Conservation (phyloP, 2,113 vertebrate genomes). For the Cryptoleucopteryx plumbea region DNA sequence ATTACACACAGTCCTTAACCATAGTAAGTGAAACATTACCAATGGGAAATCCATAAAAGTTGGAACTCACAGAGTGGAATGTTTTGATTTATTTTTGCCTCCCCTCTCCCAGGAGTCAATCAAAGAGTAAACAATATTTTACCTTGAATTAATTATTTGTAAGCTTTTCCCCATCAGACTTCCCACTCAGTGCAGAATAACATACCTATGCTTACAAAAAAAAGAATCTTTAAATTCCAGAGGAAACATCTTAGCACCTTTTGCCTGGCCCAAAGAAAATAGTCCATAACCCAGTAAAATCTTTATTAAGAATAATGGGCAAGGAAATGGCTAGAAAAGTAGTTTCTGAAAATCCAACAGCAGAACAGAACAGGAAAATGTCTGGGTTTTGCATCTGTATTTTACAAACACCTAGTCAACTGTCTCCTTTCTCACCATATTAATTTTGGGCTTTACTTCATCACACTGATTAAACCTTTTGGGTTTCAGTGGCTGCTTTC, state of each 20-base stretch:
- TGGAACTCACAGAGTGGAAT: background rate
- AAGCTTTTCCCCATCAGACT: slow-evolving; percentile 33
- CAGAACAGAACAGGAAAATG: slow-evolving; percentile 64
- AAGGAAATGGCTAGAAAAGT: slow-evolving; percentile 68
- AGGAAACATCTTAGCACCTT: slow-evolving; percentile 59
- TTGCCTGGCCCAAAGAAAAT: slow-evolving; percentile 65
- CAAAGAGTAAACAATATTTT: slow-evolving; percentile 18
- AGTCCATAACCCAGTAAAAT: slow-evolving; percentile 65
- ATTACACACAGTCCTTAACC: background rate
- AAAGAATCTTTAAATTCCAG: slow-evolving; percentile 52
- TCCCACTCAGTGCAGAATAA: slow-evolving; percentile 8
- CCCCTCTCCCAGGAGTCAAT: slow-evolving; percentile 10
- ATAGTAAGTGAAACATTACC: slow-evolving; percentile 1
- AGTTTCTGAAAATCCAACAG: slow-evolving; percentile 66
- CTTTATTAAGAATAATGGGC: slow-evolving; percentile 70
- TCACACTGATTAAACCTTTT: background rate
- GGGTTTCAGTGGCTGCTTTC: background rate
- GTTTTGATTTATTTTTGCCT: slow-evolving; percentile 2
- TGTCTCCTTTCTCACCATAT: background rate
- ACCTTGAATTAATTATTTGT: slow-evolving; percentile 13
- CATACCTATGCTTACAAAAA: slow-evolving; percentile 6
- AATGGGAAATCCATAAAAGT: slow-evolving; percentile 29
- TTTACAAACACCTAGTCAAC: slow-evolving; percentile 62
- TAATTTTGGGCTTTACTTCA: slow-evolving; percentile 27
- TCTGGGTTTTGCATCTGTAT: slow-evolving; percentile 65